Conservation (phyloP, 2,113 vertebrate species). For the Myotis brandtii region DNA sequence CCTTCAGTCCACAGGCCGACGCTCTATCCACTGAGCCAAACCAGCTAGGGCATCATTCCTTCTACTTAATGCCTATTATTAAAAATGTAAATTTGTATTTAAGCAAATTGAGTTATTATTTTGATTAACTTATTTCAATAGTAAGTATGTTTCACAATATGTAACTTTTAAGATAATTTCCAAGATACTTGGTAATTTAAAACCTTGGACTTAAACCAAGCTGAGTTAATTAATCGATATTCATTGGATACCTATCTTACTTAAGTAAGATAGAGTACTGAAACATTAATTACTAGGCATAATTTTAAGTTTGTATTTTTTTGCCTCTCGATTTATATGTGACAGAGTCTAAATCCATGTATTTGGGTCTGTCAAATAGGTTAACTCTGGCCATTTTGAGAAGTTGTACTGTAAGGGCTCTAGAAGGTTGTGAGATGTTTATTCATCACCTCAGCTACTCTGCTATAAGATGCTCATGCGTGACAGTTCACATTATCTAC, state of each 20-base stretch:
- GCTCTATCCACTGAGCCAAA: too few species aligned
- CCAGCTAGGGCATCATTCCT: neutral
- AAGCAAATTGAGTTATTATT: neutral
- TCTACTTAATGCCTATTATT: neutral
- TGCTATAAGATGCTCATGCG: neutral
- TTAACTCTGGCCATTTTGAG: neutral
- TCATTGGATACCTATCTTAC: neutral
- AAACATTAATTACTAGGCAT: neutral
- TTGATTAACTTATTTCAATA: neutral
- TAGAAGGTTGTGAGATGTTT: neutral
- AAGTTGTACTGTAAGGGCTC: neutral
- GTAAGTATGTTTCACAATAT: neutral
- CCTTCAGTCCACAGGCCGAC: too few species aligned
- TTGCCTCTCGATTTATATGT: neutral
- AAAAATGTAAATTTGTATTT: neutral
- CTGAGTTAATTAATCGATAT: neutral
- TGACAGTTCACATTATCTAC: neutral
- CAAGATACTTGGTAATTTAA: neutral
- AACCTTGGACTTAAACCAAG: neutral
- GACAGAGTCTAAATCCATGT: neutral
- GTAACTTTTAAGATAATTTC: neutral
- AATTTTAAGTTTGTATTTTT: neutral
- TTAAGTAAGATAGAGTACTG: neutral
- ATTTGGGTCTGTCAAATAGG: neutral
- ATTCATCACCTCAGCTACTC: neutral